These are phyloP conservation scores for Mythimna ferrago DNA, from an alignment of 2,888 invertebrate genomes.

Conservation along the genomic window DNA sequence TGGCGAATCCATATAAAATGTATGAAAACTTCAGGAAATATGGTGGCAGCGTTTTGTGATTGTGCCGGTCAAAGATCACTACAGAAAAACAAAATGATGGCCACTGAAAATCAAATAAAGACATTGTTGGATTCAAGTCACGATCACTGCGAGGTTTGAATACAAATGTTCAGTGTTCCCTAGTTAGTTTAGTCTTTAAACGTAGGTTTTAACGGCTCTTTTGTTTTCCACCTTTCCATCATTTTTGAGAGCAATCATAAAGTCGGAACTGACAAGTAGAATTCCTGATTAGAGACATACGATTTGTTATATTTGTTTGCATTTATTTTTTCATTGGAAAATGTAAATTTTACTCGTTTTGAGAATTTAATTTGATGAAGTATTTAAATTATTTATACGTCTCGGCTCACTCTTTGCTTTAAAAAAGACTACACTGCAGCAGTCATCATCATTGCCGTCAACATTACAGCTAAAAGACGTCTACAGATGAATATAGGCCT, in stretches of 20 bases:
- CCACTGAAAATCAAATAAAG: slow-evolving; percentile 46
- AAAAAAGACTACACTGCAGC: no score
- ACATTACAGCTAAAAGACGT: no score
- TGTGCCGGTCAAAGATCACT: slow-evolving; percentile 8
- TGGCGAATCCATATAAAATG: no score
- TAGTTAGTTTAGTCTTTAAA: slow-evolving; percentile 17
- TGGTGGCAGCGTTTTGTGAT: no score
- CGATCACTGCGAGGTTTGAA: slow-evolving; percentile 30
- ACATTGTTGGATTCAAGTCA: slow-evolving; percentile 49
- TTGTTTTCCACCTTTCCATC: slow-evolving; percentile 11
- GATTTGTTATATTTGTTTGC: neutral
- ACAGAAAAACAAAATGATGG: slow-evolving; percentile 48
- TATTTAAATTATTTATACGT: no score
- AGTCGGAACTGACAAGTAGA: neutral
- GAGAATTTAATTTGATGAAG: neutral
- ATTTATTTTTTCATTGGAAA: neutral
- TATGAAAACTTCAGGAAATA: no score
- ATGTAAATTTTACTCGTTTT: neutral
- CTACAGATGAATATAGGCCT: no score
- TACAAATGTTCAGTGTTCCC: slow-evolving; percentile 34
- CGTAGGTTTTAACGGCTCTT: slow-evolving; percentile 14
- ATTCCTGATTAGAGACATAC: neutral
- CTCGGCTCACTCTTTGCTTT: no score
- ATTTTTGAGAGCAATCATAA: neutral
- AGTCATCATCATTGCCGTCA: no score